A percentile compares a stretch with the other conserved stretches of the same genome.
Conservation (phyloP, 2,113 vertebrate species). For the Phaethornis superciliosus region DNA sequence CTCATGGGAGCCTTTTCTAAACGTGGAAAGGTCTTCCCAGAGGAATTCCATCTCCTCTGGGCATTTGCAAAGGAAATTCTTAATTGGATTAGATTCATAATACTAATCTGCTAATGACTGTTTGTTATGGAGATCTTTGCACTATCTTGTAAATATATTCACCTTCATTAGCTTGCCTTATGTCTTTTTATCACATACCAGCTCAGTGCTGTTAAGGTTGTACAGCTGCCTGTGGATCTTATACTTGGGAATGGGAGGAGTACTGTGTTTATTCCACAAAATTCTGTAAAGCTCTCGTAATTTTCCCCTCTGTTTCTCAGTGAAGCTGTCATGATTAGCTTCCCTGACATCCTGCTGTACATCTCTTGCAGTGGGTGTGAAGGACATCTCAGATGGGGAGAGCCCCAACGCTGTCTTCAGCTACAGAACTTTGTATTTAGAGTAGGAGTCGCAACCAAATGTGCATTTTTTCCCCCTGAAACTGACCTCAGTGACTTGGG, state of each 20-base stretch:
- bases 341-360: neutral
- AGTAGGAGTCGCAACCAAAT: neutral
- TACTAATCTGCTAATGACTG: conserved; percentile 57
- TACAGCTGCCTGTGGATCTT: conserved; percentile 13
- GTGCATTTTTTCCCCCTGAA: neutral
- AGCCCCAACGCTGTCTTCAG: neutral
- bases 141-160: conserved; percentile 60
- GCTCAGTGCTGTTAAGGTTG: conserved; percentile 4
- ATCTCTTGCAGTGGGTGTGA: neutral
- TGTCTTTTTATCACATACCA: conserved; percentile 12
- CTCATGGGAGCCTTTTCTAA: conserved; percentile 53
- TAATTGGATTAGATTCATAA: conserved; percentile 71
- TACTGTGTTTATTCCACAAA: neutral
- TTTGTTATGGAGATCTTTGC: conserved; percentile 58
- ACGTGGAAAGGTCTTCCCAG: conserved; percentile 46
- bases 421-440: neutral
- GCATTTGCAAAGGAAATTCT: conserved; percentile 64
- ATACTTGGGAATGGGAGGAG: neutral
- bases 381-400: neutral
- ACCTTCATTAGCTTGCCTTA: conserved; percentile 10
- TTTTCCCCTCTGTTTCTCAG: neutral
- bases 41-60: conserved; percentile 62
- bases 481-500: neutral
- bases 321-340: neutral
- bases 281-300: neutral